phyloP scores from a whole-genome alignment of 2,888 invertebrate species.

The Phania funesta region DNA sequence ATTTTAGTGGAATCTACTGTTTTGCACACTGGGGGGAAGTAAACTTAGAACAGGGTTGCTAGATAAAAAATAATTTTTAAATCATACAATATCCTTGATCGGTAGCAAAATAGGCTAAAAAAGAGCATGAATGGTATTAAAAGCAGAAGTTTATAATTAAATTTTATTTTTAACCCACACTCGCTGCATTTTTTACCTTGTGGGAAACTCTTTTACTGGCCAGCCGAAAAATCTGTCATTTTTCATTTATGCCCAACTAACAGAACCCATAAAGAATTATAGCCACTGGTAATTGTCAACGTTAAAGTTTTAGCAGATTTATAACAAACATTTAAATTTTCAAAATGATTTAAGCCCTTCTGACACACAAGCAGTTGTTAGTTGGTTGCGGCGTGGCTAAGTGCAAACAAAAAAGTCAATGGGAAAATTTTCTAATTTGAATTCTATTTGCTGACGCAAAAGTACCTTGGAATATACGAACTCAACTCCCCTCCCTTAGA shows the following conservation, averaged over 20 bases:
- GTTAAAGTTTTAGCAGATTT: conserved; percentile 41
- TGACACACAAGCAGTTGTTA: conserved; percentile 26
- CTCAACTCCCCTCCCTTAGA: neutral
- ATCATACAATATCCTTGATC: neutral
- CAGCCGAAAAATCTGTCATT: conserved; percentile 1
- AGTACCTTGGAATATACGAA: neutral
- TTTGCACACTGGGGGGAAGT: conserved; percentile 6
- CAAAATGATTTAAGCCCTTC: conserved; percentile 27
- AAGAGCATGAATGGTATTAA: neutral
- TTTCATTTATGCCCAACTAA: conserved; percentile 16
- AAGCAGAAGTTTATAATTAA: neutral
- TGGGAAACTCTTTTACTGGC: neutral
- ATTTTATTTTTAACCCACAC: too few species aligned
- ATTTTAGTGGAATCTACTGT: neutral
- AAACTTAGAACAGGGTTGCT: neutral
- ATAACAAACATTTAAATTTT: conserved; percentile 25
- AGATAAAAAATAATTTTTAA: neutral
- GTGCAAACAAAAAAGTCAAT: conserved; percentile 37
- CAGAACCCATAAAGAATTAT: conserved; percentile 27
- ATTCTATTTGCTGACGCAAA: conserved; percentile 50
- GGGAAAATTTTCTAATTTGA: conserved; percentile 54
- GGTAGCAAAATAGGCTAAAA: neutral
- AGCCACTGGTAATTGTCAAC: conserved; percentile 23
- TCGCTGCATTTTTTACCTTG: neutral
- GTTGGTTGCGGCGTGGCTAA: neutral